Base-by-base conservation (phyloP, 1,140 invertebrate species). In the Dufourea novaeangliae region DNA sequence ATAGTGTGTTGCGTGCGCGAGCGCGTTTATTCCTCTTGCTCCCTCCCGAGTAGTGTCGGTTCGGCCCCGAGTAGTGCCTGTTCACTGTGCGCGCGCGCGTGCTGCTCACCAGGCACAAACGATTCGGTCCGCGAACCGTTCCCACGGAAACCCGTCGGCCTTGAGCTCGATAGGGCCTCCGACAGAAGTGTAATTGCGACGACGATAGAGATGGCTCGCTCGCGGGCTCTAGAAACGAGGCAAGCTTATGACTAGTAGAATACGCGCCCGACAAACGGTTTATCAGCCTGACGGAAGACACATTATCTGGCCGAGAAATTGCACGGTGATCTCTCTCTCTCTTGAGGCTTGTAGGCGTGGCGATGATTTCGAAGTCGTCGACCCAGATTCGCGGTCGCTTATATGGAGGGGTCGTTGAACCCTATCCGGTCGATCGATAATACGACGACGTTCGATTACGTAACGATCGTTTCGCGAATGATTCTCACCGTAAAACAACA, bases 121-220 rank as follows among this genome's bases (percentile, higher is more conserved):
- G 46, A 52, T 54, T 52, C 61, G 68, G 44, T 39, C 70, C 32
- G 56, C 56, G 29, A 72, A 50, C 72, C 17, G 67, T 88, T 90
- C 86, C 83, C 85, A 88, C 84, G 83, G 79, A 86, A 86, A 88
- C 79, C 75, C 67, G 82, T 52, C 82, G 84, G 83, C 87, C 87
- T 89, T 88, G 86, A 68, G 68, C 46, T 68, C 46, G 22, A 83
- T 79, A 71, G 50, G 25, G 6, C 12, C 11, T n/a, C 50, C 8
- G 3, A 22, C 39, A n/a, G 17, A 8, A 69, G 27, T 29, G 37
- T 63, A 52, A 61, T 62, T 25, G 57, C 17, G 29, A 37, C 12
- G 46, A n/a, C n/a, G 17, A 34, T 20, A 25, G 59, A 25, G n/a
- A 46, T 44, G 29, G n/a, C 12, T 2, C 5, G 50, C 50, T 3